Evolutionary conservation across 1,140 invertebrate genomes (phyloP).

Genomic region (Sminthurinus signatus): DNA sequence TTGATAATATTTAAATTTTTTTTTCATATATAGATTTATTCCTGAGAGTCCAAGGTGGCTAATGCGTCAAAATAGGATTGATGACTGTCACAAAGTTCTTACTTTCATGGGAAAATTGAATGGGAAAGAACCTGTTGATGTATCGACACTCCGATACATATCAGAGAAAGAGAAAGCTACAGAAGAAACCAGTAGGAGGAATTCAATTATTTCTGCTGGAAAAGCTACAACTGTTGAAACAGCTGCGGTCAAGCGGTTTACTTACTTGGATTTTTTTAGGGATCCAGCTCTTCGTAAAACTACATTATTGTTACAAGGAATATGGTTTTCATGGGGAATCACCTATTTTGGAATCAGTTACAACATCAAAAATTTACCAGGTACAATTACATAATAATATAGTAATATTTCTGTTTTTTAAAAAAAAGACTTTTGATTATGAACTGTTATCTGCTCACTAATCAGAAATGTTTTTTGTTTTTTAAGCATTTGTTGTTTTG

Average conservation of each 20-base stretch:
- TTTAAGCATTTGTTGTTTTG: too few relatives aligned
- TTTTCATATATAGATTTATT: constrained; percentile 15
- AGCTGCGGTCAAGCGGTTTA: constrained; percentile 3
- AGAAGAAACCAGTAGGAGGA: too few relatives aligned
- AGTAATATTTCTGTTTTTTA: too few relatives aligned
- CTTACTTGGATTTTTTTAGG: constrained; percentile 18
- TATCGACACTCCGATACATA: neutral
- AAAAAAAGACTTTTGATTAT: too few relatives aligned
- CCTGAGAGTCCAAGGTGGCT: constrained; percentile 32
- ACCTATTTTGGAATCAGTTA: constrained; percentile 35
- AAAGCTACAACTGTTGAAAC: neutral
- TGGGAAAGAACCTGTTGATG: constrained; percentile 11
- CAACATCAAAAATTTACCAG: constrained; percentile 29
- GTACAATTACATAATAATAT: too few relatives aligned
- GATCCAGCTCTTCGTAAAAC: constrained; percentile 17
- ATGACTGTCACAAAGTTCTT: constrained; percentile 8
- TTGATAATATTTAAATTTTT: neutral
- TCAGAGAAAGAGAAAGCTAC: constrained; percentile 1
- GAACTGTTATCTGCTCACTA: too few relatives aligned
- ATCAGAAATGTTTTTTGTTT: too few relatives aligned
- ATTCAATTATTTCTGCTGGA: constrained; percentile 12
- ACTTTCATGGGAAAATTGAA: constrained; percentile 6
- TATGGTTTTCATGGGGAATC: constrained; percentile 36
- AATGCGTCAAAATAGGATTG: constrained; percentile 16
- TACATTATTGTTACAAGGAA: neutral